phyloP scores from a whole-genome alignment of 2,888 invertebrate genomes.

The Eubasilissa splendida region DNA sequence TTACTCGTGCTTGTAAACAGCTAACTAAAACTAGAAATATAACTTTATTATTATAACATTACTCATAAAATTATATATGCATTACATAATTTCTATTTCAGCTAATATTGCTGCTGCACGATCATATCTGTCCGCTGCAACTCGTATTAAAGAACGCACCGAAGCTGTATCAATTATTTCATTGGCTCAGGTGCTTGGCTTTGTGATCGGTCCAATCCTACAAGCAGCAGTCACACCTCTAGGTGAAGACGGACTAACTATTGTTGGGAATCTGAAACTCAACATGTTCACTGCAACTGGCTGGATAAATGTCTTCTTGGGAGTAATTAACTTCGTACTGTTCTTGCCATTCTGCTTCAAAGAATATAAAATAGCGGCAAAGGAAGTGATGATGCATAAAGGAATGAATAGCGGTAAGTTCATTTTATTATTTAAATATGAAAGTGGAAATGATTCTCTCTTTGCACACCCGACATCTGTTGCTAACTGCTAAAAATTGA shows the following conservation, averaged over 20 bases:
- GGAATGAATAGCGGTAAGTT: constrained; percentile 76
- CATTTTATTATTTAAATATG: background rate
- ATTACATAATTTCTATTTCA: constrained; percentile 62
- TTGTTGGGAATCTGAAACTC: constrained; percentile 74
- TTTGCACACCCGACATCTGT: no score
- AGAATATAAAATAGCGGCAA: constrained; percentile 83
- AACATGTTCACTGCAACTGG: constrained; percentile 93
- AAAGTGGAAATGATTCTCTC: no score
- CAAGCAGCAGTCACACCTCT: constrained; percentile 87
- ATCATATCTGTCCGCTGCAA: constrained; percentile 89
- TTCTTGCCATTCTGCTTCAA: constrained; percentile 84
- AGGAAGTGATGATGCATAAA: constrained; percentile 84
- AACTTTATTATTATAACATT: background rate
- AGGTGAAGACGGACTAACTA: constrained; percentile 76
- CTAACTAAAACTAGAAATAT: background rate
- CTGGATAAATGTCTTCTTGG: constrained; percentile 87
- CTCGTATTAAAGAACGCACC: constrained; percentile 84
- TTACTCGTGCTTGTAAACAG: background rate
- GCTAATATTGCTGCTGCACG: constrained; percentile 89
- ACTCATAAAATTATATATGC: background rate
- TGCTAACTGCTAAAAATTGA: no score
- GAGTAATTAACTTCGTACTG: constrained; percentile 79
- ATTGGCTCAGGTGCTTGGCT: constrained; percentile 88
- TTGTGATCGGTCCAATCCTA: constrained; percentile 88
- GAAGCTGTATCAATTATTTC: constrained; percentile 88